Base-by-base conservation (phyloP, 2,797 vertebrate genomes). In the Scolopax bukidnonensis region DNA sequence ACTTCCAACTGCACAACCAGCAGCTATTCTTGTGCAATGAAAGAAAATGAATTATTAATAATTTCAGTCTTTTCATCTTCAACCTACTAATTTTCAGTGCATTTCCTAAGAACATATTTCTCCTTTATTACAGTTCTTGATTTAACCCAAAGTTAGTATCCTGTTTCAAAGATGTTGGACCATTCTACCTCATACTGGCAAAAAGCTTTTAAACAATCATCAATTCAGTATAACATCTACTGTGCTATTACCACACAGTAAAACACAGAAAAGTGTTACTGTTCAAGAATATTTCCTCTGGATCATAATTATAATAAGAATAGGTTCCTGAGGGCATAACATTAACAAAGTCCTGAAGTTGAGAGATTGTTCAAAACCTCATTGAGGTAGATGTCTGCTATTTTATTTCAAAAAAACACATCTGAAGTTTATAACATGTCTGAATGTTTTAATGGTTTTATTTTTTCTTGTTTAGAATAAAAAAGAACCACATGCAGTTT, bases 121-220 rank as follows among this genome's bases (percentile, higher is more conserved):
- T 73, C 38, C 13, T 63, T 83, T 95, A 89, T 91, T 94, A 78
- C 43, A 82, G 65, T 45, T 87, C 85, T 84, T 71, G 47, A 73
- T 85, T 96, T 63, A 93, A 60, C 20, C 24, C 24, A 4, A 80
- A 95, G 65, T 89, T 48, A 90, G 90, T 53, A 60, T 89, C 84
- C 81, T 67, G 69, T 84, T 94, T 96, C 87, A 84, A 89, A 88
- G 33, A 77, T 54, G 43, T 43, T 87, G 90, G 87, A 59, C 74
- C 61, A 15, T 85, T 95, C 86, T 87, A 77, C 85, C 50, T 79
- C 84, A 92, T 51, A 88, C 59, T 13, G 33, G 78, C 61, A 94
- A 83, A 94, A 94, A 73, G 41, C 86, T 95, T 94, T 96, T 90
- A 93, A 97, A 94, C 85, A 95, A 81, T 86, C 83, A 83, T 73